phyloP scores from a whole-genome alignment of 2,888 invertebrate genomes.

The Nemapogon koenigi region DNA sequence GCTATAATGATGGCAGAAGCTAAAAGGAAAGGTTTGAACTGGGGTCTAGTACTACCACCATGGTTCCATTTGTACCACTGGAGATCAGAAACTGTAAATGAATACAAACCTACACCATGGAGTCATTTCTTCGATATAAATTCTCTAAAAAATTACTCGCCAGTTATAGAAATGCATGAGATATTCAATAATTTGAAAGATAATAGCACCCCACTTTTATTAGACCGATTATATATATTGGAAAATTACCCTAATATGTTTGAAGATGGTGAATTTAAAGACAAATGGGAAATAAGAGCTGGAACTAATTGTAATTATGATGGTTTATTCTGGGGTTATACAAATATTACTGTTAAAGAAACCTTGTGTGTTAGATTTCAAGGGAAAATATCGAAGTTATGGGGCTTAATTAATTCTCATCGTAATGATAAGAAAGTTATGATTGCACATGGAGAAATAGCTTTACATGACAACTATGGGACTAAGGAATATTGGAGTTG shows the following conservation, averaged over 20 bases:
- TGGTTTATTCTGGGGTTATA: constrained; percentile 73
- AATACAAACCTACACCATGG: constrained; percentile 78
- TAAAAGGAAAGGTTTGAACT: constrained; percentile 54
- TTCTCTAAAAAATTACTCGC: constrained; percentile 78
- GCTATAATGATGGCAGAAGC: constrained; percentile 82
- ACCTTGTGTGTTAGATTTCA: constrained; percentile 84
- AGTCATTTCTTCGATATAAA: constrained; percentile 82
- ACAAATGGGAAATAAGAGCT: constrained; percentile 74
- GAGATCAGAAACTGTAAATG: constrained; percentile 64
- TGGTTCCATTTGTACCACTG: constrained; percentile 94
- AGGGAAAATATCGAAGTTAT: constrained; percentile 73
- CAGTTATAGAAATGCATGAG: constrained; percentile 87
- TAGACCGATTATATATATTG: constrained; percentile 82
- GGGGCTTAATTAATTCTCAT: constrained; percentile 59
- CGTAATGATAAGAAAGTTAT: constrained; percentile 60
- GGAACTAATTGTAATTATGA: constrained; percentile 49
- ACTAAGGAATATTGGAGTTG: constrained; percentile 84
- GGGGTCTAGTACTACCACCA: constrained; percentile 85
- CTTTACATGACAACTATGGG: constrained; percentile 88
- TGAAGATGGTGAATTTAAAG: constrained; percentile 78
- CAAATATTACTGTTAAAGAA: constrained; percentile 69
- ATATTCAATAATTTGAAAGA: constrained; percentile 54
- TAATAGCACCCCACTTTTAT: constrained; percentile 36
- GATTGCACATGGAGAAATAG: constrained; percentile 84
- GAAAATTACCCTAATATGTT: constrained; percentile 89